Base-by-base conservation (phyloP, 2,113 vertebrate species). In the Rhabdomys dilectus region DNA sequence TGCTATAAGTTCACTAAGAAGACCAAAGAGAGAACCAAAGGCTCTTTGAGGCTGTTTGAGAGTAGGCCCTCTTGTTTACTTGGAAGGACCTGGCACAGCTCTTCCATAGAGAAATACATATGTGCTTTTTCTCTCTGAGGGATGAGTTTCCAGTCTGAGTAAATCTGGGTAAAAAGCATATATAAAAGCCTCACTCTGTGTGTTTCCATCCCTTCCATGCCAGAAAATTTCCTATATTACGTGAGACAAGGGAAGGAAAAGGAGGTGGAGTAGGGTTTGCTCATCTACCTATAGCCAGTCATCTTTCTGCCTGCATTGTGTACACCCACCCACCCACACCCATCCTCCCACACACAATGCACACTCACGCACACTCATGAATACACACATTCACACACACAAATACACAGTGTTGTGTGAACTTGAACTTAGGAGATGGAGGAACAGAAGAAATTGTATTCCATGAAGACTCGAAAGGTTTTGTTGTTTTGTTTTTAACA, bases 111-210 rank as follows among this genome's bases (percentile, higher is more conserved):
- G 24, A 62, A 29, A 29, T 95, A n/a, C 29, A 26, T 31, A 51
- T 34, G n/a, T 85, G n/a, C 15, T 22, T 21, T 51, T 26, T 48
- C 39, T 82, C 51, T 92, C 56, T 94, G 12, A 76, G 92, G 72
- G n/a, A 42, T 75, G 29, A 16, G 76, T 94, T 95, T 51, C 42
- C 24, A n/a, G 89, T 95, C 56, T 89, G 53, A 97, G 78, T 95
- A 84, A 91, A 51, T 93, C 56, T 68, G 81, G 91, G n/a, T 77
- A 88, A 92, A 93, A 81, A 10, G n/a, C 85, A 58, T 56, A 34
- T 88, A 58, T 56, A 94, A 75, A 73, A 34, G 29, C 21, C 0
- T 73, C 39, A 12, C 26, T 88, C 21, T 94, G 7, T 97, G 42
- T 91, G 39, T 88, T 60, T 51, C 21, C 62, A 72, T 87, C 60